A percentile compares a stretch with the other conserved stretches of the same genome.
These are phyloP conservation scores for Itoplectis maculator DNA, from an alignment of 2,888 invertebrate species.

Conservation along the genomic window DNA sequence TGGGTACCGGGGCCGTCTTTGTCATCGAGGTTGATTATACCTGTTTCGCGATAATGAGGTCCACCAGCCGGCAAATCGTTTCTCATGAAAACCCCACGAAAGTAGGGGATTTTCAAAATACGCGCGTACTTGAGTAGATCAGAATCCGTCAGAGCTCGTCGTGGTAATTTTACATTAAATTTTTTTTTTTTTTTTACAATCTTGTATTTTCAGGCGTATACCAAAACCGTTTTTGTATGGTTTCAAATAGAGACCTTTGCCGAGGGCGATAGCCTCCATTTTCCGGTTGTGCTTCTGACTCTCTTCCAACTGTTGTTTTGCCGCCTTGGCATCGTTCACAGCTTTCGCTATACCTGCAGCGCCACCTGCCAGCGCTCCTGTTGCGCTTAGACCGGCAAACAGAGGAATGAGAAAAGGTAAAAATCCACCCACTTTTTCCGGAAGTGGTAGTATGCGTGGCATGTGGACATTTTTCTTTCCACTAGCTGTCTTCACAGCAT, in stretches of 20 bases:
- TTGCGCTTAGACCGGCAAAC: slow-evolving; percentile 29
- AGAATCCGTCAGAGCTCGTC: slow-evolving; percentile 74
- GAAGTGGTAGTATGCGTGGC: slow-evolving; percentile 36
- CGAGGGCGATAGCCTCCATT: slow-evolving; percentile 73
- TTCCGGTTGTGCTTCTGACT: slow-evolving; percentile 15
- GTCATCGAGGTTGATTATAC: slow-evolving; percentile 43
- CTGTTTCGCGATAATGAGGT: slow-evolving; percentile 19
- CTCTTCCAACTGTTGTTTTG: slow-evolving; percentile 71
- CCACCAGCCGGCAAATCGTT: slow-evolving; percentile 17
- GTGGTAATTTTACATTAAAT: slow-evolving; percentile 70
- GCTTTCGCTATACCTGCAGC: slow-evolving; percentile 78
- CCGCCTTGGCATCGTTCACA: slow-evolving; percentile 76
- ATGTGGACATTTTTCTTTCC: slow-evolving; percentile 35
- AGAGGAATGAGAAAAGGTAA: slow-evolving; percentile 61
- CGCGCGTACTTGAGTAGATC: slow-evolving; percentile 72
- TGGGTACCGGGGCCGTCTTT: slow-evolving; percentile 31
- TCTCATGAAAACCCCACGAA: slow-evolving; percentile 78
- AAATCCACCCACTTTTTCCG: slow-evolving; percentile 65
- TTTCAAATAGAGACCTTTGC: slow-evolving; percentile 71
- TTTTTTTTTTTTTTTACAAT: too few relatives aligned
- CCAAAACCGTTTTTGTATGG: slow-evolving; percentile 69
- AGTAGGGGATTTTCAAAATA: slow-evolving; percentile 71
- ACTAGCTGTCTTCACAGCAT: slow-evolving; percentile 31
- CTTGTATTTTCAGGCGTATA: slow-evolving; percentile 55
- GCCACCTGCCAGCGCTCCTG: slow-evolving; percentile 76